Evolutionary conservation across 2,797 vertebrate genomes (phyloP), one percentile per base, ranked within the genome.

Genomic region (Chiroxiphia lanceolata): DNA sequence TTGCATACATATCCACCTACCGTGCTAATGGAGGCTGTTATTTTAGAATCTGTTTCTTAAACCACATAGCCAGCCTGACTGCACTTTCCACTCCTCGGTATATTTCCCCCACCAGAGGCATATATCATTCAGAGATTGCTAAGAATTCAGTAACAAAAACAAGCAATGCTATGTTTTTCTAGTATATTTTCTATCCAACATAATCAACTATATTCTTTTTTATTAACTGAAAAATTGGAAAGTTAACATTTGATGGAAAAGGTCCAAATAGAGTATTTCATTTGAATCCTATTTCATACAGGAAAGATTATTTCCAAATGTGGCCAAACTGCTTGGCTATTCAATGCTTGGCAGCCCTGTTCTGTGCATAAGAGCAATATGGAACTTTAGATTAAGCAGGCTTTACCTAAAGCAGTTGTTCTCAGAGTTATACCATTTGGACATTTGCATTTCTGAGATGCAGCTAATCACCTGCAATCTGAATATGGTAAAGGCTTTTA

Each of bases 291-390:
- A 25, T 88, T 86, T 94, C 61, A 83, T 91, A 87, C 87, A 92
- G 87, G 91, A 97, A 94, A 94, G 87, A 94, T 96, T 96, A 97
- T 92, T 97, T 96, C 95, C 95, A 97, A 97, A 96, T 96, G 96
- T 94, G 85, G 56, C 80, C 80, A 79, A 51, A 90, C 18, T 67
- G 70, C 77, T 84, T 92, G 77, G 38, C 70, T 94, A 64, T 91
- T 82, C 83, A 91, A 70, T 29, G 86, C 47, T 82, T 96, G 86
- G 88, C 95, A 95, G 75, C 60, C 59, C 34, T 84, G 14, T 69
- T 89, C 70, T 67, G 36, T 84, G 77, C 33, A 25, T 77, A 82
- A 81, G 65, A 92, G 83, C 70, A 84, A 36, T 13, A 82, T 0
- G 2, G 74, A 86, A 68, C 83, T 90, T 96, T 47, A 90, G 74